Conservation (phyloP, 2,113 vertebrate species). For the Cricetomys ansorgei region DNA sequence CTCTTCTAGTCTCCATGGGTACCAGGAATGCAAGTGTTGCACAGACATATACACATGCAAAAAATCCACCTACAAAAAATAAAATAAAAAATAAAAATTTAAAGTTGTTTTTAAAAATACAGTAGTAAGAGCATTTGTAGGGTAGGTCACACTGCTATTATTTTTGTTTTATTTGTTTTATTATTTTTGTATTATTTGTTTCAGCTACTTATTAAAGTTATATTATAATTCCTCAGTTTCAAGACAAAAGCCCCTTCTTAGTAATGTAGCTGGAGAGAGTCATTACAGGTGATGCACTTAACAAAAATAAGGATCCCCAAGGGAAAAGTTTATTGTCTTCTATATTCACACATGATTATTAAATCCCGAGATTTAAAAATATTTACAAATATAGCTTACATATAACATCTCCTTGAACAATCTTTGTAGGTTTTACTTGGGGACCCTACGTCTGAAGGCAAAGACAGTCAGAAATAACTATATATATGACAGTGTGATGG, state of each 20-base stretch:
- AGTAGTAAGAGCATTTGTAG: background rate
- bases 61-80: background rate
- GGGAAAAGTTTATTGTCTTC: background rate
- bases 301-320: background rate
- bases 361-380: background rate
- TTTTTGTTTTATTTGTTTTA: slow-evolving; percentile 21
- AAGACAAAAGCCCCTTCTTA: background rate
- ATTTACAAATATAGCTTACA: background rate
- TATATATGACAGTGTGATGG: background rate
- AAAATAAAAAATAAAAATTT: background rate
- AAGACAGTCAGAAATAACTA: background rate
- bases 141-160: background rate
- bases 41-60: background rate
- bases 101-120: background rate
- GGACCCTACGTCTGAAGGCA: background rate
- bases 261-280: background rate
- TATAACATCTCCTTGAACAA: background rate
- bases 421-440: background rate
- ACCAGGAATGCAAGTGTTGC: background rate
- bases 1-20: background rate
- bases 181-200: slow-evolving; percentile 23
- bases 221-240: slow-evolving; percentile 1
- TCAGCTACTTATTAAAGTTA: background rate
- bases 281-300: background rate
- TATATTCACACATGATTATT: background rate